Conservation (phyloP, 2,113 vertebrate genomes). For the Columba livia region DNA sequence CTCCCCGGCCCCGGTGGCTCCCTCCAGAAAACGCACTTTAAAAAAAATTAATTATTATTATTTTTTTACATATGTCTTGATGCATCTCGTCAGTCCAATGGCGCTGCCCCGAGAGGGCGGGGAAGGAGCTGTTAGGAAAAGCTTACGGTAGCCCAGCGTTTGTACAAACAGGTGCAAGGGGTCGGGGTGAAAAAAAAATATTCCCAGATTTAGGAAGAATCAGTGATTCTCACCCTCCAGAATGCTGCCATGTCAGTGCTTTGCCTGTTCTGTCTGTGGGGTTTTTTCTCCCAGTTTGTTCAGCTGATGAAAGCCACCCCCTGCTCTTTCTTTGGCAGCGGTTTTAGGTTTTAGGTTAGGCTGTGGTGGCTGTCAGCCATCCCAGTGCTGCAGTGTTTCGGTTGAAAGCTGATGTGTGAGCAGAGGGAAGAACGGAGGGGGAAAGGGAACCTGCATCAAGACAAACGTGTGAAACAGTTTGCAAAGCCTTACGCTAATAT, state of each 20-base stretch:
- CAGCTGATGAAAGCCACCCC: neutral
- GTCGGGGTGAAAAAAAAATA: neutral
- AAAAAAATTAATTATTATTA: no score
- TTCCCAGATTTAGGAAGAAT: neutral
- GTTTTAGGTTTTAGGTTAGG: neutral
- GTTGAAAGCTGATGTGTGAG: neutral
- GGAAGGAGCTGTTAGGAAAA: neutral
- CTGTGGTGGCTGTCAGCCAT: neutral
- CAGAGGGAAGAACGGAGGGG: accelerated
- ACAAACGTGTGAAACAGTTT: neutral
- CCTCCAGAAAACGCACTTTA: accelerated
- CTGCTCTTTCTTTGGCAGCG: neutral
- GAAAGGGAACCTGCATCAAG: neutral
- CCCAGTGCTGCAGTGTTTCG: neutral
- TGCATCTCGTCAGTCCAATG: neutral
- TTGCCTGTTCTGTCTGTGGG: neutral
- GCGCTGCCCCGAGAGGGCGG: neutral
- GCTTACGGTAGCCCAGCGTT: neutral
- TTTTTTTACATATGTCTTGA: neutral
- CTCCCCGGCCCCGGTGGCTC: neutral
- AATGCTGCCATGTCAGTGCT: neutral
- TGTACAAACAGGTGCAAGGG: neutral
- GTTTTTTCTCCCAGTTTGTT: neutral
- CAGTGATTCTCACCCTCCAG: neutral
- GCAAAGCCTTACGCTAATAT: neutral